Conservation (phyloP, 2,888 invertebrate genomes). For the Eupithecia pulchellata region DNA sequence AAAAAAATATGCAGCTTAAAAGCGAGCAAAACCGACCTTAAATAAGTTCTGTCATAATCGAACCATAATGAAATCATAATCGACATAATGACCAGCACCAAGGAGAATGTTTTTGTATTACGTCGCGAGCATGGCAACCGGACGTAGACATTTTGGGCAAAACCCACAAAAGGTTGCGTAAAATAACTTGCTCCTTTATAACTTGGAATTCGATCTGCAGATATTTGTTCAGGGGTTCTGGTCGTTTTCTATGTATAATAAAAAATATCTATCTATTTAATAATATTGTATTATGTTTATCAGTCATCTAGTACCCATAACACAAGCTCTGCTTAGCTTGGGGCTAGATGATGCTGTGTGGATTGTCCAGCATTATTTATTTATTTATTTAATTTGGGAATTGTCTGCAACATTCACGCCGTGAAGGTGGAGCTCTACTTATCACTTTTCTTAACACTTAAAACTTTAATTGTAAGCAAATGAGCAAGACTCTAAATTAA, state of each 20-base stretch:
- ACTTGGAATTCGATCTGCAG: too few relatives aligned
- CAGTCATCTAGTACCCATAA: too few relatives aligned
- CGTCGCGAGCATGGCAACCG: constrained; percentile 14
- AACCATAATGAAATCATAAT: constrained; percentile 11
- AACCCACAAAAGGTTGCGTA: constrained; percentile 17
- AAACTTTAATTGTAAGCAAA: neutral
- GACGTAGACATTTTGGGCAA: constrained; percentile 15
- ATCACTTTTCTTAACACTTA: too few relatives aligned
- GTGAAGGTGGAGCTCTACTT: neutral
- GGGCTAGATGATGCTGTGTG: too few relatives aligned
- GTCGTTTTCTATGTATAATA: too few relatives aligned
- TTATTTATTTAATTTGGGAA: too few relatives aligned
- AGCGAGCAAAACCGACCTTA: neutral
- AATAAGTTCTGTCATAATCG: neutral
- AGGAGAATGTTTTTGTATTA: constrained; percentile 13
- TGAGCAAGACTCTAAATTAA: neutral
- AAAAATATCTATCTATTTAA: too few relatives aligned
- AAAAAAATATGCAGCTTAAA: too few relatives aligned
- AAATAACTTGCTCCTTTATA: neutral
- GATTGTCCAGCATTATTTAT: too few relatives aligned
- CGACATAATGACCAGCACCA: neutral
- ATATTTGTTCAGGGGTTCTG: too few relatives aligned
- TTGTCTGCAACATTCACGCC: neutral
- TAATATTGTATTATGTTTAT: too few relatives aligned
- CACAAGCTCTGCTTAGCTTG: too few relatives aligned